Percentiles rank a stretch among this genome's conserved stretches.
These are phyloP conservation scores for Drosophila seclusa DNA, from an alignment of 2,888 invertebrate genomes.

Conservation along the genomic window DNA sequence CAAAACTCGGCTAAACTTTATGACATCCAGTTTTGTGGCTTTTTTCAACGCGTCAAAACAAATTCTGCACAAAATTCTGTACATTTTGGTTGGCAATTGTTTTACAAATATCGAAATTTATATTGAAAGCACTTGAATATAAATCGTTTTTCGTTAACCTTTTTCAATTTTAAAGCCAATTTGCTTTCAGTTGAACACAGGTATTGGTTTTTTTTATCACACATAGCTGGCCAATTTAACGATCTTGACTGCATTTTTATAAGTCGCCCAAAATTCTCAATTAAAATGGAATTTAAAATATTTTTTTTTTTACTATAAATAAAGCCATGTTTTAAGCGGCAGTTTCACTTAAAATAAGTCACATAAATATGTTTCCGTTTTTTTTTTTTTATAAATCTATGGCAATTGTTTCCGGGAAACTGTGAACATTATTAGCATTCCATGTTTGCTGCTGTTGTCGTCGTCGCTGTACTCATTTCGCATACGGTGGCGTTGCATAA, in stretches of 20 bases:
- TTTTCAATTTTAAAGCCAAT: neutral
- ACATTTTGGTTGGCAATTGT: neutral
- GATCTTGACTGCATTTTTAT: neutral
- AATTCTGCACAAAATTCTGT: conserved; percentile 1
- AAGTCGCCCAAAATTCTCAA: neutral
- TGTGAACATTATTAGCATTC: conserved; percentile 37
- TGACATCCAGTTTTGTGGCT: conserved; percentile 30
- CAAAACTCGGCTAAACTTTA: conserved; percentile 30
- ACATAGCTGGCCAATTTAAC: neutral
- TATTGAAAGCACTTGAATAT: neutral
- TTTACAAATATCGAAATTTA: neutral
- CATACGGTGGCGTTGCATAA: conserved; percentile 49
- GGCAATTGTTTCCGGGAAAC: neutral
- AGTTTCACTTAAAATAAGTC: neutral
- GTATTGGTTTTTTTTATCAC: neutral
- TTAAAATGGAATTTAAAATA: neutral
- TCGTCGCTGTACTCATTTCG: conserved; percentile 22
- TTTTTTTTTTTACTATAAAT: neutral
- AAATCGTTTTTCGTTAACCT: neutral
- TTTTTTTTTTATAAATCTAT: neutral
- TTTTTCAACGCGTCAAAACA: neutral
- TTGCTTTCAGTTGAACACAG: neutral
- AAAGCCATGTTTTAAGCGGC: neutral
- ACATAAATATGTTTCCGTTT: too few relatives aligned
- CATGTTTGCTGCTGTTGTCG: conserved; percentile 8